A percentile compares a stretch with the other conserved stretches of the same genome.
phyloP scores from a whole-genome alignment of 2,888 invertebrate genomes.

The Parnassius apollo region DNA sequence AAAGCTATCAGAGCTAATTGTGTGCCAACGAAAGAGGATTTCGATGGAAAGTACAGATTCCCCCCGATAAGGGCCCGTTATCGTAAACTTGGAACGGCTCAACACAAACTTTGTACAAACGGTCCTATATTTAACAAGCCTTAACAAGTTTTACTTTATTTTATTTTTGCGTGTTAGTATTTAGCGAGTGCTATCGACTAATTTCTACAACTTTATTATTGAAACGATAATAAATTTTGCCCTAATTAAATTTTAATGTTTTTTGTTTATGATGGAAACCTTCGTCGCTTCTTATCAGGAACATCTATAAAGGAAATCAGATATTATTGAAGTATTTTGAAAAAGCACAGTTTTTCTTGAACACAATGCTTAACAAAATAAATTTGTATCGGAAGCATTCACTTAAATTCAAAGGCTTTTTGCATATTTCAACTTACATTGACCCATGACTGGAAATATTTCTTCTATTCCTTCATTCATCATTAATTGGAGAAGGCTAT shows the following conservation, averaged over 20 bases:
- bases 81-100: conserved; percentile 62
- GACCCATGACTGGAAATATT: no score
- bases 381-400: no score
- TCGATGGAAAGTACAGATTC: conserved; percentile 62
- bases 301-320: conserved; percentile 7
- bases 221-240: conserved; percentile 33
- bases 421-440: no score
- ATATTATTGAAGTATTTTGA: no score
- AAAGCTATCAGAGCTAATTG: conserved; percentile 76
- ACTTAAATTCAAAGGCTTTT: no score
- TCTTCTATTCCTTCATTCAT: no score
- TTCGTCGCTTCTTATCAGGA: conserved; percentile 22
- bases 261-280: conserved; percentile 10
- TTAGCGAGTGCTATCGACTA: conserved; percentile 35
- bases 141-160: conserved; percentile 52
- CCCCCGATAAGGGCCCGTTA: conserved; percentile 65
- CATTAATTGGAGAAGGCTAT: no score
- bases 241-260: conserved; percentile 13
- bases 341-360: no score
- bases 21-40: conserved; percentile 72
- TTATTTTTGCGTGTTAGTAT: conserved; percentile 61
- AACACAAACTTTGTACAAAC: conserved; percentile 59
- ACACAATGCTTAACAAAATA: no score
- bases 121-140: conserved; percentile 49
- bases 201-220: conserved; percentile 45